Conservation (phyloP, 37 sponge, comb jelly and placozoan genomes). For the Axinella damicornis region DNA sequence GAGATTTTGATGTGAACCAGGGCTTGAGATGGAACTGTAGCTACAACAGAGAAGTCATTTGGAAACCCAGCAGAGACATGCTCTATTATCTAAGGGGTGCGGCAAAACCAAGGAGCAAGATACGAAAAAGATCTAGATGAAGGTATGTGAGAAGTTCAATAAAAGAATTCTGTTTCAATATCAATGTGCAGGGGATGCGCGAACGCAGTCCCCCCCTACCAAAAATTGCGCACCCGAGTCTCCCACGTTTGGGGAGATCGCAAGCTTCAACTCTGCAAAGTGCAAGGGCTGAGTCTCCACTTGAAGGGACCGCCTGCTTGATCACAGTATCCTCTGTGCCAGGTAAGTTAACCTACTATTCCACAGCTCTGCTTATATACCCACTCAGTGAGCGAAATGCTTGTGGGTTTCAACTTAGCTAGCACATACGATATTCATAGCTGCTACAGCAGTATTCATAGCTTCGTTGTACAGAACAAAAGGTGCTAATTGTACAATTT, state of each 20-base stretch:
- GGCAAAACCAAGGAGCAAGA: no score
- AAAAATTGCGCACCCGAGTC: slow-evolving; percentile 98
- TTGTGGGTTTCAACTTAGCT: not conserved
- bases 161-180: no score
- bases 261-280: slow-evolving; percentile 95
- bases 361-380: not conserved
- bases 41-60: no score
- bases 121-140: no score
- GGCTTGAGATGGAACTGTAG: no score
- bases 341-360: slow-evolving; percentile 89
- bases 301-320: slow-evolving; percentile 91
- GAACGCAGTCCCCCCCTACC: slow-evolving; percentile 97
- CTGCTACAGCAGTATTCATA: no score
- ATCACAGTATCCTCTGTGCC: slow-evolving; percentile 95
- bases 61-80: no score
- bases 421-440: not conserved
- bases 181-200: slow-evolving; percentile 60
- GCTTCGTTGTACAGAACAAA: no score
- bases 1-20: no score
- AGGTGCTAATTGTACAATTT: no score
- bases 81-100: no score
- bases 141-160: no score
- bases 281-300: slow-evolving; percentile 95
- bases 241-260: slow-evolving; percentile 97
- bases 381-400: not conserved